Percentiles rank a stretch among this genome's conserved stretches.
These are phyloP conservation scores for Clarias batrachus DNA, from an alignment of 2,113 vertebrate genomes.

Conservation along the genomic window DNA sequence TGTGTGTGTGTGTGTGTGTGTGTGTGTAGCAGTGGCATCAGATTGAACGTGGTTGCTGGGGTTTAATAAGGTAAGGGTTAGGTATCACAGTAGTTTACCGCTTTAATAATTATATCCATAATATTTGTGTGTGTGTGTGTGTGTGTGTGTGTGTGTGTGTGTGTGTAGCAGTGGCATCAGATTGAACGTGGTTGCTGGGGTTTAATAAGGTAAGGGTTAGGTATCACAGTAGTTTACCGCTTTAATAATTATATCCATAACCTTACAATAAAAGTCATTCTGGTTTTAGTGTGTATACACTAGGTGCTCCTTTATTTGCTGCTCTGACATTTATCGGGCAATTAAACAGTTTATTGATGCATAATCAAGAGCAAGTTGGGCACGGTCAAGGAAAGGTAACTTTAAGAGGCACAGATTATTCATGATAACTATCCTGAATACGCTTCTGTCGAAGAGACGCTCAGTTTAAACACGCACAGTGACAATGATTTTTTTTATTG, in stretches of 20 bases:
- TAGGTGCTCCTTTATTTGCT: constrained; percentile 10
- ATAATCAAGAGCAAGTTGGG: neutral
- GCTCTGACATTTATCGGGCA: constrained; percentile 20
- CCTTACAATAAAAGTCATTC: neutral
- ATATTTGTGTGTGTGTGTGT: neutral
- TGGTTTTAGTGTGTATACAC: neutral
- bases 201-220: neutral
- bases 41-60: neutral
- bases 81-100: neutral
- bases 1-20: neutral
- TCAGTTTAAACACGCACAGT: neutral
- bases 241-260: neutral
- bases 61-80: neutral
- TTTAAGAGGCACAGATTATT: neutral
- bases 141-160: neutral
- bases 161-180: constrained; percentile 1
- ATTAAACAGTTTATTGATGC: constrained; percentile 14
- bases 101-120: neutral
- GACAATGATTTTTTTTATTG: neutral
- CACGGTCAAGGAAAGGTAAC: neutral
- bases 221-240: neutral
- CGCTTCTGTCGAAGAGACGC: neutral
- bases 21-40: constrained; percentile 3
- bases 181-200: neutral
- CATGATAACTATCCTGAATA: neutral